Conservation (phyloP, 2,888 invertebrate genomes). For the Lasioglossum calceatum region DNA sequence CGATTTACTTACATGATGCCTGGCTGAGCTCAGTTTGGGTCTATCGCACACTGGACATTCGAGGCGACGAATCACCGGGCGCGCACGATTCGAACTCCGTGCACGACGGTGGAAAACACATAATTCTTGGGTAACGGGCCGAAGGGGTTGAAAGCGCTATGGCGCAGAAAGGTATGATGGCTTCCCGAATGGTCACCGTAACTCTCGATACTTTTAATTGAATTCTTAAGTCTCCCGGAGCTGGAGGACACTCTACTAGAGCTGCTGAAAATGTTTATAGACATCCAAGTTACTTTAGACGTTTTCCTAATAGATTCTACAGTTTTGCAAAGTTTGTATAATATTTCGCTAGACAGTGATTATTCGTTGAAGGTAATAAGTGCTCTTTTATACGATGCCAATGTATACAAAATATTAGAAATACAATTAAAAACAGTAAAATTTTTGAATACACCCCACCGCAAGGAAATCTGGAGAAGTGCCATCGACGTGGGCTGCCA, state of each 20-base stretch:
- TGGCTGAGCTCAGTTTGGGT: constrained; percentile 82
- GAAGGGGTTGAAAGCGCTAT: background rate
- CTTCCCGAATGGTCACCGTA: background rate
- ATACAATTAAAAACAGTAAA: too few relatives aligned
- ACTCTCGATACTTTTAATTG: background rate
- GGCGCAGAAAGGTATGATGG: background rate
- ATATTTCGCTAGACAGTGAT: background rate
- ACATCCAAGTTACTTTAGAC: background rate
- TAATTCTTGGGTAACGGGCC: constrained; percentile 7
- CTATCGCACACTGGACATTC: constrained; percentile 82
- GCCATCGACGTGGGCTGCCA: background rate
- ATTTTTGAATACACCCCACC: background rate
- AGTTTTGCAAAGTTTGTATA: background rate
- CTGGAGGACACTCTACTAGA: background rate
- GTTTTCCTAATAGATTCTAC: background rate
- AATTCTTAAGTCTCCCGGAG: background rate
- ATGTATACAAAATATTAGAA: too few relatives aligned
- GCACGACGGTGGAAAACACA: background rate
- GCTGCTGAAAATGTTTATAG: background rate
- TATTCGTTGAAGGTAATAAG: too few relatives aligned
- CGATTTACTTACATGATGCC: constrained; percentile 80
- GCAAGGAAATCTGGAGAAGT: background rate
- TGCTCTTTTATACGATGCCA: too few relatives aligned
- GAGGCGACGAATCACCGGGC: constrained; percentile 46
- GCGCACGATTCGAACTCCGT: constrained; percentile 34